Conservation (phyloP, 2,888 invertebrate genomes). For the Aelia acuminata region DNA sequence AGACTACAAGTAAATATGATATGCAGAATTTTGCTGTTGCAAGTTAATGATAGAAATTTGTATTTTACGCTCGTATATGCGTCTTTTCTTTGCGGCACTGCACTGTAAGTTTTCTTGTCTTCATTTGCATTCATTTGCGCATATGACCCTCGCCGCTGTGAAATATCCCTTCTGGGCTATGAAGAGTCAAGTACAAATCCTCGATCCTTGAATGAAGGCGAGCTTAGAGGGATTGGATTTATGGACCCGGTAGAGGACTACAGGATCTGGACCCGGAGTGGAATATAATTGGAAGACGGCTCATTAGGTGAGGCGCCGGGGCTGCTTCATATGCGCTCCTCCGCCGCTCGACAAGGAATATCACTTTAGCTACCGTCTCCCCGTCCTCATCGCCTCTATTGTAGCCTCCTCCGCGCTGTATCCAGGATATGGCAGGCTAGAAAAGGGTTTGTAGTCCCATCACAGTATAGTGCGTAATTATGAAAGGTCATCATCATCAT, state of each 20-base stretch:
- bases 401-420: background rate
- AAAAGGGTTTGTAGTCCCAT: too few relatives aligned
- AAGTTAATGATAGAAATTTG: background rate
- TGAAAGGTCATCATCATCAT: too few relatives aligned
- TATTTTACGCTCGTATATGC: background rate
- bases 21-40: background rate
- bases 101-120: background rate
- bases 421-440: background rate
- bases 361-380: constrained; percentile 60
- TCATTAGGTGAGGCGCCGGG: constrained; percentile 59
- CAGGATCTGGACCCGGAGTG: background rate
- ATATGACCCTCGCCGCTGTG: background rate
- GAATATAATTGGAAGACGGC: constrained; percentile 35
- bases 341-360: constrained; percentile 61
- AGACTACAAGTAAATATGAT: background rate
- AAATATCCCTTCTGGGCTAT: background rate
- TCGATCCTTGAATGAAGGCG: background rate
- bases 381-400: background rate
- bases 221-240: background rate
- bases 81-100: background rate
- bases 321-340: constrained; percentile 63
- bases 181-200: background rate
- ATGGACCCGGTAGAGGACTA: background rate
- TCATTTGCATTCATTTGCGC: background rate
- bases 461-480: too few relatives aligned